These are phyloP conservation scores for Eulemur macaco DNA, from an alignment of 2,113 vertebrate genomes.

Conservation along the genomic window DNA sequence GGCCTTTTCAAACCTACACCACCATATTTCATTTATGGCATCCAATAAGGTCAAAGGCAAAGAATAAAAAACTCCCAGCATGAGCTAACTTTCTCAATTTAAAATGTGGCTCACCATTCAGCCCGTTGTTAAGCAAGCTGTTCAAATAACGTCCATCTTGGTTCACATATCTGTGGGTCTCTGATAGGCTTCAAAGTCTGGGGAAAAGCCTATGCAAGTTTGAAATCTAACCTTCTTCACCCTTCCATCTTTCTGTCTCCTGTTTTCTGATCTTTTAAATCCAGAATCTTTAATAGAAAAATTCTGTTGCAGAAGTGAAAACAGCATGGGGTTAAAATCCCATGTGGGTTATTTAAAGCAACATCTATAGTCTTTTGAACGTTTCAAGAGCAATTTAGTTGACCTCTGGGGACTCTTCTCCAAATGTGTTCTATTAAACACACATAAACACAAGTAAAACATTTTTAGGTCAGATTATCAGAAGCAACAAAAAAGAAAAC, in stretches of 20 bases:
- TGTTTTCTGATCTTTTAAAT: slow-evolving; percentile 79
- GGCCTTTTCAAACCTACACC: slow-evolving; percentile 55
- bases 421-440: slow-evolving; percentile 51
- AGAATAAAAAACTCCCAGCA: slow-evolving; percentile 58
- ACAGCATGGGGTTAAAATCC: slow-evolving; percentile 76
- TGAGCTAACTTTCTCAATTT: slow-evolving; percentile 57
- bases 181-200: slow-evolving; percentile 76
- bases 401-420: slow-evolving; percentile 67
- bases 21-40: slow-evolving; percentile 59
- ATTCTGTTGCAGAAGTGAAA: slow-evolving; percentile 67
- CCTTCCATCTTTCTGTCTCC: slow-evolving; percentile 71
- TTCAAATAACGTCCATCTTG: slow-evolving; percentile 73
- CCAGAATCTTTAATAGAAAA: slow-evolving; percentile 77
- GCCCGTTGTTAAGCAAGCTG: slow-evolving; percentile 65
- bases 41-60: slow-evolving; percentile 56
- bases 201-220: slow-evolving; percentile 63
- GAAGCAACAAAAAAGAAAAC: not conserved
- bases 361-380: slow-evolving; percentile 62
- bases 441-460: slow-evolving; percentile 60
- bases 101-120: slow-evolving; percentile 57
- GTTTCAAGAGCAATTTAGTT: slow-evolving; percentile 67
- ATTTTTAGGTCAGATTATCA: slow-evolving; percentile 53
- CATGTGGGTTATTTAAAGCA: slow-evolving; percentile 65
- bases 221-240: slow-evolving; percentile 80
- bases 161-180: slow-evolving; percentile 50